phyloP scores from a whole-genome alignment of 2,797 vertebrate species.

The Phalanger gymnotis region DNA sequence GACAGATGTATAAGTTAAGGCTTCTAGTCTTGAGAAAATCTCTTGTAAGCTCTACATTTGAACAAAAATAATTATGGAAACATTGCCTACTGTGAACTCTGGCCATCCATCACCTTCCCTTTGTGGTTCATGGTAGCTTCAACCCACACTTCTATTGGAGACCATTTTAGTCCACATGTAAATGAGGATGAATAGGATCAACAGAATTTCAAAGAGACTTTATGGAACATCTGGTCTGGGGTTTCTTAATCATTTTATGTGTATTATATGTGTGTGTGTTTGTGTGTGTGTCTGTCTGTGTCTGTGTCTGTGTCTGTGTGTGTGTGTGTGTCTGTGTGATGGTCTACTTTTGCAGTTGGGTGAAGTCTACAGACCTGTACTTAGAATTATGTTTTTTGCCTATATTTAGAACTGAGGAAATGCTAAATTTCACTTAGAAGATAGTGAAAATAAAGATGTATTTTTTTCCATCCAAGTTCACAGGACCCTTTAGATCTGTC shows the following conservation, averaged over 20 bases:
- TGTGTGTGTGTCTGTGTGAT: neutral
- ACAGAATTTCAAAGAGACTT: neutral
- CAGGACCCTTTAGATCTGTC: neutral
- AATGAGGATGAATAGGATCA: neutral
- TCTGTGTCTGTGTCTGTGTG: neutral
- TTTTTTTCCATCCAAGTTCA: neutral
- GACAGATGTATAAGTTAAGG: neutral
- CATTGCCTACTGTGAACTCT: neutral
- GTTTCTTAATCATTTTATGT: neutral
- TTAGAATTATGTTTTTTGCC: neutral
- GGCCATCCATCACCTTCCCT: conserved; percentile 20
- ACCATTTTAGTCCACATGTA: conserved; percentile 1
- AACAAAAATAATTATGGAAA: neutral
- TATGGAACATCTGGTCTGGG: neutral
- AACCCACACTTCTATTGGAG: neutral
- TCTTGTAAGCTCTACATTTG: neutral
- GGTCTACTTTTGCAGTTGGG: neutral
- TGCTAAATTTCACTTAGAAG: neutral
- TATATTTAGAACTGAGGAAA: neutral
- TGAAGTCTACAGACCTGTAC: neutral
- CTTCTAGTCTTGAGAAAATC: neutral
- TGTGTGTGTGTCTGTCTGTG: neutral
- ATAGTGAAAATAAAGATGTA: neutral
- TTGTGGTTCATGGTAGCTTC: neutral
- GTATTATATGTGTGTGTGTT: neutral